These are phyloP conservation scores for Mohoua ochrocephala DNA, from an alignment of 2,113 vertebrate genomes.

Conservation along the genomic window DNA sequence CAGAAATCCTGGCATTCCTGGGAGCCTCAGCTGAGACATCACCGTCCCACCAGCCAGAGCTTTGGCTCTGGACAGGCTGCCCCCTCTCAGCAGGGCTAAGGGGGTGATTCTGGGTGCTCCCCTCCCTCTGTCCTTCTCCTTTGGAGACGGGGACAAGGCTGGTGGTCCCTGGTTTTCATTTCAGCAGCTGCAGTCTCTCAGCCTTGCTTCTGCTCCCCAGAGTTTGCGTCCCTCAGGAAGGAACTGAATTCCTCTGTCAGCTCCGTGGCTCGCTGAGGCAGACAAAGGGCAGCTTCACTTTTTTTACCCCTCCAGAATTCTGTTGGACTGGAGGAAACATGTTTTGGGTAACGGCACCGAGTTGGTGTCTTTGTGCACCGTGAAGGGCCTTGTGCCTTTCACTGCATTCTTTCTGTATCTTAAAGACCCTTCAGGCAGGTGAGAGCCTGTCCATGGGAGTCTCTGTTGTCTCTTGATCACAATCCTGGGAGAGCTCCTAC, in stretches of 20 bases:
- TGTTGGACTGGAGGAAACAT: background rate
- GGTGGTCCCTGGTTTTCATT: background rate
- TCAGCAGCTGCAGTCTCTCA: background rate
- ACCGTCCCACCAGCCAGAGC: background rate
- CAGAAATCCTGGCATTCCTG: background rate
- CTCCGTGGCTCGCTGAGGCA: background rate
- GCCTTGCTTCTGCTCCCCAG: background rate
- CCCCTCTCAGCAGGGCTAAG: background rate
- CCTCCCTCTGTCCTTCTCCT: background rate
- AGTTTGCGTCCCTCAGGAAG: background rate
- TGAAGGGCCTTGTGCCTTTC: background rate
- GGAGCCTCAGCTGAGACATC: background rate
- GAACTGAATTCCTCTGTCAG: background rate
- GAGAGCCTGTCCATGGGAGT: background rate
- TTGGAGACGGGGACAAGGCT: background rate
- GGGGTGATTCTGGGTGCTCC: background rate
- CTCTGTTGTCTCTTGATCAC: conserved; percentile 28
- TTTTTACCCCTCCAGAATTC: background rate
- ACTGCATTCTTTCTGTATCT: conserved; percentile 24
- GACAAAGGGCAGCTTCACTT: background rate
- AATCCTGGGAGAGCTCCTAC: background rate
- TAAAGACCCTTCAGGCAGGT: background rate
- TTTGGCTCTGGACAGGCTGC: background rate
- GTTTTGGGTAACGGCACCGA: background rate
- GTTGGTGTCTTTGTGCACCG: background rate